Evolutionary conservation across 2,797 vertebrate genomes (phyloP).

Genomic region (Enteromius argenteus): DNA sequence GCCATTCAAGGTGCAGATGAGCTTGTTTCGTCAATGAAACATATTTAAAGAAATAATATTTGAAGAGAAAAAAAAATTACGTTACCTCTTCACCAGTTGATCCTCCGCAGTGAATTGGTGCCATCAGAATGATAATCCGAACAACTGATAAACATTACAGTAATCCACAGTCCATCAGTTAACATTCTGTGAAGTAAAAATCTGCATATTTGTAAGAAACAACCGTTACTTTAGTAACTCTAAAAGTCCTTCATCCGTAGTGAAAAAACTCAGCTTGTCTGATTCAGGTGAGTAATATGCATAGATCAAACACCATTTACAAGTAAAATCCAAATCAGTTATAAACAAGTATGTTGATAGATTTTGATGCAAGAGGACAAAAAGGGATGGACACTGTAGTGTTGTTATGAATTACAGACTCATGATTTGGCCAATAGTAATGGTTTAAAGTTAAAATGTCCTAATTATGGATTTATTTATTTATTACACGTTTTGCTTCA

Average conservation of each 20-base stretch:
- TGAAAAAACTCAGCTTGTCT: background rate
- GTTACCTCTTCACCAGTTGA: background rate
- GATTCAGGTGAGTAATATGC: background rate
- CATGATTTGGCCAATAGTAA: too few species aligned
- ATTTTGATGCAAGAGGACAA: background rate
- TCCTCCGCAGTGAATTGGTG: background rate
- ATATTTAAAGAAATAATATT: background rate
- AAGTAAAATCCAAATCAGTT: background rate
- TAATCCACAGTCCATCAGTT: background rate
- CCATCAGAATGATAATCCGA: background rate
- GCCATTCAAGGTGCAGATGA: background rate
- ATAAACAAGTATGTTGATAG: background rate
- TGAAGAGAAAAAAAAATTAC: background rate
- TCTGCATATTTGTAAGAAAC: background rate
- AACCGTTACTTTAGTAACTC: background rate
- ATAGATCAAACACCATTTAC: background rate
- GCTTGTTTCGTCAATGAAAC: background rate
- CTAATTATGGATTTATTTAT: background rate
- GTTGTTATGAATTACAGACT: background rate
- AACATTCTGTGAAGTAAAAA: background rate
- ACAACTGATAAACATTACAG: background rate
- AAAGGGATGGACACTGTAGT: background rate
- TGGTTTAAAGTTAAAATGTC: background rate
- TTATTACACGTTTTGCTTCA: background rate
- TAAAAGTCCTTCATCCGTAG: background rate